Evolutionary conservation across 2,113 vertebrate species (phyloP), one percentile per base, ranked within the genome.

Genomic region (Ranitomeya imitator): DNA sequence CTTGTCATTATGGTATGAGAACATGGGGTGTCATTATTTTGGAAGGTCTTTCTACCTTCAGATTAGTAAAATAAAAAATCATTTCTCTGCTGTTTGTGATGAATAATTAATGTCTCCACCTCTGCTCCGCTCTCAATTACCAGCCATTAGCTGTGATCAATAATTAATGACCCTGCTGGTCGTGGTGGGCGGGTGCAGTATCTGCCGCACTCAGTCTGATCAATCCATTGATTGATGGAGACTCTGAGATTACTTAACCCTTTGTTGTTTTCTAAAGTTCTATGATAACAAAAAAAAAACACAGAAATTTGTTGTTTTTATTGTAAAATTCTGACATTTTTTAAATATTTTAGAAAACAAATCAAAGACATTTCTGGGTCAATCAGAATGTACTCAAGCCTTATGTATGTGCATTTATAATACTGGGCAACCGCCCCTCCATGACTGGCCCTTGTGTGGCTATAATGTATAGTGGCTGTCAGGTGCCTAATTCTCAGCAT

Each of bases 101-200:
- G 76, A 89, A 90, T 91, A 85, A 90, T 87, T 85, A 84, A 90
- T 90, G 71, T 79, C 85, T n/a, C 79, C 80, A 77, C 81, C 87
- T 88, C 78, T 86, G 63, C 86, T 59, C 86, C 77, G n/a, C 87
- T 88, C 87, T 88, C 87, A 88, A 88, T 88, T 88, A 88, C 87
- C 87, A 88, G 80, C 87, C 90, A 90, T 91, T 90, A 90, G 89
- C 77, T 88, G 57, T 65, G 60, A 91, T 91, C 85, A 90, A 90
- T 91, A 89, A 91, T 90, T 78, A 69, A 91, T 85, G 21, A 71
- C 37, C 59, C 55, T 86, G 74, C 88, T 89, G 89, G 85, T 90
- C 77, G 57, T 7, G n/a, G 52, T 37, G 81, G 88, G 65, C 52
- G 61, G 57, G 57, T 54, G 85, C 21, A 2, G 63, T 54, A 71